Evolutionary conservation across 2,888 invertebrate genomes (phyloP).

Genomic region (Nipponacmea schrenckii): DNA sequence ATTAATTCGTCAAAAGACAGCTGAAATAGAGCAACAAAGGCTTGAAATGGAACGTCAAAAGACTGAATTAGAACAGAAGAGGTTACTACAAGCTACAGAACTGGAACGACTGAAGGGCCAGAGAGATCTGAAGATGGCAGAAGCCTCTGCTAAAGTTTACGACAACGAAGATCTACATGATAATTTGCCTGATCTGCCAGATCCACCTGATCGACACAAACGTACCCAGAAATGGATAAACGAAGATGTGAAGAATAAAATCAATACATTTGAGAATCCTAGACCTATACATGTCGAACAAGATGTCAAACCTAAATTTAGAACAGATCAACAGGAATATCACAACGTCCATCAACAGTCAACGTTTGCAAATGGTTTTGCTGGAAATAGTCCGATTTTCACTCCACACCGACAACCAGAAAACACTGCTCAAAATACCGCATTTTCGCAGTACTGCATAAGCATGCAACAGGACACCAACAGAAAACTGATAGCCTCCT

Average conservation of each 20-base stretch:
- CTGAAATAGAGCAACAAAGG: too few relatives aligned
- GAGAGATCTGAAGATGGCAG: background rate
- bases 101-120: background rate
- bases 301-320: too few relatives aligned
- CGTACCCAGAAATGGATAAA: background rate
- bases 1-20: background rate
- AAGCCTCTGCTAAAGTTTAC: background rate
- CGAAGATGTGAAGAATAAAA: background rate
- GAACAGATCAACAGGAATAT: too few relatives aligned
- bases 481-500: background rate
- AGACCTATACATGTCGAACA: background rate
- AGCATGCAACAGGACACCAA: background rate
- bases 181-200: background rate
- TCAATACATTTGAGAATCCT: background rate
- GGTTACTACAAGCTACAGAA: background rate
- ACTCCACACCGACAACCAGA: background rate
- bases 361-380: background rate
- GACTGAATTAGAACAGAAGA: background rate
- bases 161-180: background rate
- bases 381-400: background rate
- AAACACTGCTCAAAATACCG: background rate
- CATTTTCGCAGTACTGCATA: background rate
- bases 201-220: background rate
- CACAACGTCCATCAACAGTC: too few relatives aligned
- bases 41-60: background rate